Evolutionary conservation across 2,888 invertebrate species (phyloP), one percentile per base, ranked within the genome.

Genomic region (Dryadula phaetusa): DNA sequence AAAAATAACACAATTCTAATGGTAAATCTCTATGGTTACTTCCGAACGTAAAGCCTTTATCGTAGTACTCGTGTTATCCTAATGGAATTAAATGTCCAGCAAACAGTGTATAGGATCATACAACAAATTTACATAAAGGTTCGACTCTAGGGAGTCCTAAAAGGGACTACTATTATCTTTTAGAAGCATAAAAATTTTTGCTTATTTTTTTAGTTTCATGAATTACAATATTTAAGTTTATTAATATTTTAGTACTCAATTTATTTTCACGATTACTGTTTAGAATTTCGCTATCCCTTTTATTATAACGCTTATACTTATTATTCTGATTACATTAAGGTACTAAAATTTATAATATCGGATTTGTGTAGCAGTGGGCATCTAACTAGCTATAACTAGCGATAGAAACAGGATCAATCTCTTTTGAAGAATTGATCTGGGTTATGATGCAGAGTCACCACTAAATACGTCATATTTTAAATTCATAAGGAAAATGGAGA

Each of bases 121-220:
- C n/a, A 40, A 56, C n/a, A 56, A 56, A 56, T 56, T 37, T 56
- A 56, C 54, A 40, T 56, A 37, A 56, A 56, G 54, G 37, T 56
- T 56, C 5, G 22, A 56, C 54, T 22, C 37, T 22, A 40, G 54
- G 37, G 54, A 40, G 4, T n/a, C 37, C n/a, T 56, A 56, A n/a
- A 49, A 56, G 37, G 37, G 3, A 18, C 18, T 37, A 4, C 8
- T 54, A 14, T 37, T 49, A 28, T 49, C 42, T 49, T 49, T 28
- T 46, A 20, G 12, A 12, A 1, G 8, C n/a, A 28, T 28, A 12
- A n/a, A n/a, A 18, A 44, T n/a, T 12, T n/a, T 25, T 6, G 4
- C 10, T 25, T 49, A n/a, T 49, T 49, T 49, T 25, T 49, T 3
- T n/a, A n/a, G n/a, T n/a, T n/a, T 25, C n/a, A 20, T 44, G 4